phyloP scores from a whole-genome alignment of 1,140 invertebrate genomes.

The Drosophila arawakana region DNA sequence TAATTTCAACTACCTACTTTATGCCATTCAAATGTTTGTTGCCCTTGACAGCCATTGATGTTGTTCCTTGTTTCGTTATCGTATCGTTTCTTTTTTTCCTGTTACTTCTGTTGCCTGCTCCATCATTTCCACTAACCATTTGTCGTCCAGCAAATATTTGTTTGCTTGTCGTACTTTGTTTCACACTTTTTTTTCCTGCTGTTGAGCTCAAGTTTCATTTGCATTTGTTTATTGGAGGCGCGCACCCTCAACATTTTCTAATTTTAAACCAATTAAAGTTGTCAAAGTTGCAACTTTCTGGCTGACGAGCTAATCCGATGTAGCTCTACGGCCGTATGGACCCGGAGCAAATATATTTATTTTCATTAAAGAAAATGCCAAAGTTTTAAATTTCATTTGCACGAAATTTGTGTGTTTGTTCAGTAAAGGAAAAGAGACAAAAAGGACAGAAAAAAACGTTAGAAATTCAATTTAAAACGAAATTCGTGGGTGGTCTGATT shows the following conservation, averaged over 20 bases:
- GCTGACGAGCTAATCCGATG: conserved; percentile 62
- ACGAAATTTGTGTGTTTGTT: conserved; percentile 47
- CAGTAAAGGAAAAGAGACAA: not conserved
- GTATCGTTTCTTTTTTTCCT: not conserved
- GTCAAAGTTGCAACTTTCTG: conserved; percentile 63
- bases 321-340: not conserved
- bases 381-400: conserved; percentile 77
- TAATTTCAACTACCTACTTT: too few relatives aligned
- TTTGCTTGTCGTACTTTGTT: conserved; percentile 35
- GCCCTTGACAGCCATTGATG: conserved; percentile 76
- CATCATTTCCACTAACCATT: not conserved
- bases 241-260: conserved; percentile 50
- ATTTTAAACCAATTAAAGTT: conserved; percentile 82
- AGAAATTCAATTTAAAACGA: conserved; percentile 53
- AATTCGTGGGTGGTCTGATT: conserved; percentile 42
- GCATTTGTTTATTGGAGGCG: conserved; percentile 58
- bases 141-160: conserved; percentile 6
- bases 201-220: conserved; percentile 38
- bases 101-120: not conserved
- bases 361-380: conserved; percentile 76
- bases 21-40: conserved; percentile 36
- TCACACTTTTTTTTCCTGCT: conserved; percentile 42
- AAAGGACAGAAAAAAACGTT: conserved; percentile 30
- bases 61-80: conserved; percentile 24
- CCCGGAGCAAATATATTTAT: conserved; percentile 54